Percentiles rank a stretch among this genome's conserved stretches.
These are phyloP conservation scores for Thysanoteuthis rhombus DNA, from an alignment of 2,888 invertebrate genomes.

Conservation along the genomic window DNA sequence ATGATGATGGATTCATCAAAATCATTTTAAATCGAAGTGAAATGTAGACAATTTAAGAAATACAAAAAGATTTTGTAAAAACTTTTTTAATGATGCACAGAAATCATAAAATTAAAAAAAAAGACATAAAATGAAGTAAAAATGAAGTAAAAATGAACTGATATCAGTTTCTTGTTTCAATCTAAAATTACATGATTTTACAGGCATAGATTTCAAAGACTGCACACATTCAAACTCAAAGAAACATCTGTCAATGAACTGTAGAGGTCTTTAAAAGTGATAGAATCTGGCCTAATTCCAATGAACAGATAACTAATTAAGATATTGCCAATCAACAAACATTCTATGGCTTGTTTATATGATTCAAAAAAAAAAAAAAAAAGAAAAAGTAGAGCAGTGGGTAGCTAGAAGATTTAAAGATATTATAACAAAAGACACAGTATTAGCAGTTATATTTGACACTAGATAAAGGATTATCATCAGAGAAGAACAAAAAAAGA, in stretches of 20 bases:
- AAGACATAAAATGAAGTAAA: neutral
- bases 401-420: neutral
- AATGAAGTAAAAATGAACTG: neutral
- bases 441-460: neutral
- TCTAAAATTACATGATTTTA: neutral
- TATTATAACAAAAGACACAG: neutral
- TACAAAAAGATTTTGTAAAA: constrained; percentile 1
- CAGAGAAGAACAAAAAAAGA: neutral
- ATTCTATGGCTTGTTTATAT: neutral
- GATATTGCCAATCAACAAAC: neutral
- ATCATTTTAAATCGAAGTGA: neutral
- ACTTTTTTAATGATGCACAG: neutral
- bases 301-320: neutral
- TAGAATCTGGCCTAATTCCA: neutral
- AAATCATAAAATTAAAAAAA: neutral
- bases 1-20: neutral
- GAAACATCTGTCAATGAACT: neutral
- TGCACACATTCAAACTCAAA: neutral
- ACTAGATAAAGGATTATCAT: neutral
- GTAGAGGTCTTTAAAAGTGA: neutral
- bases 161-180: neutral
- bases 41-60: neutral
- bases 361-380: neutral
- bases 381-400: neutral
- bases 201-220: neutral